Base-by-base conservation (phyloP, 2,797 vertebrate genomes). In the Eospalax fontanierii region DNA sequence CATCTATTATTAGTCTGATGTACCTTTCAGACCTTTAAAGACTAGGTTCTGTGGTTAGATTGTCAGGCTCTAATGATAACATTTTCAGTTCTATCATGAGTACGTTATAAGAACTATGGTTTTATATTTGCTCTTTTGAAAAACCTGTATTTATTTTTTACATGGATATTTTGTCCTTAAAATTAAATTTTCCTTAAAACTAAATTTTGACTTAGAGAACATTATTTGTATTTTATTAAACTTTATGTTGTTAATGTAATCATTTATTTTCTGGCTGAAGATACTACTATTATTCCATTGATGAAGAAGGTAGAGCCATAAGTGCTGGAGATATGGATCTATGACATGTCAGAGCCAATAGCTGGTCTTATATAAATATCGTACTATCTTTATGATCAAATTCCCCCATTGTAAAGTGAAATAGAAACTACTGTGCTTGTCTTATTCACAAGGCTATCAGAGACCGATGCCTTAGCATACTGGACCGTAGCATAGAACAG, bases 101-200 rank as follows among this genome's bases (percentile, higher is more conserved):
- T 66, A 61, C 33, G 54, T 43, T 84, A 73, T 78, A 75, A 71
- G 46, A 66, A 80, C 1, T 4, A 38, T 0, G n/a, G 30, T 28
- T 79, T 90, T 57, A 24, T 19, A 30, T 14, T 66, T 11, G 21
- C 28, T 80, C 33, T 46, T 38, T 65, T 54, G 21, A 57, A 54
- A 79, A n/a, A 1, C 7, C 8, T 26, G 8, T 35, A 33, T 5
- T 28, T 75, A 70, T 30, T 54, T n/a, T 4, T 24, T 61, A 78
- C 1, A n/a, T 65, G 33, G 2, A 26, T 89, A 66, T 59, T 76
- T 84, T 74, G 30, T 35, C 4, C 22, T 79, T 91, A 21, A 91
- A 93, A 54, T 30, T 75, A 38, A 70, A 38, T 70, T 76, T 87
- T 63, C 10, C 54, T 83, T 79, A 74, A 93, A 89, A 74, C 12